Percentiles rank a stretch among this genome's conserved stretches.
Evolutionary conservation across 2,113 vertebrate species (phyloP).

Genomic region (Cinclus mexicanus): DNA sequence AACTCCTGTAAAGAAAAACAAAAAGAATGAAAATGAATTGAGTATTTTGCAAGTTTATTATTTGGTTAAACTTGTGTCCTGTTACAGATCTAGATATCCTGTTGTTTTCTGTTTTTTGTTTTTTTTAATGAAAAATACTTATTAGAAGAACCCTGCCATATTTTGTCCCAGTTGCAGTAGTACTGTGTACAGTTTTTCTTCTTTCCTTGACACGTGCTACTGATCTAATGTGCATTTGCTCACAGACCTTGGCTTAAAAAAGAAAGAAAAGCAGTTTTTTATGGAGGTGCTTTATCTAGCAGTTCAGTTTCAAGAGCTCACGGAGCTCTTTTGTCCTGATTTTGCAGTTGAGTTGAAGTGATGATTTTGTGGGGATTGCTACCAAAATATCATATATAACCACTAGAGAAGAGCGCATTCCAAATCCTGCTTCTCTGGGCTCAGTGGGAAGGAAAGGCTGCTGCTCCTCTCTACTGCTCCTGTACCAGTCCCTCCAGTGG

Average conservation of each 20-base stretch:
- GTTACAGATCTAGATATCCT: not conserved
- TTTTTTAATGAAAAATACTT: not conserved
- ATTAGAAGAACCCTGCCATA: not conserved
- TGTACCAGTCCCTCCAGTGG: fast-evolving
- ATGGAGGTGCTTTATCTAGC: not conserved
- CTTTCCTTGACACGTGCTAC: not conserved
- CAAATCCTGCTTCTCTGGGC: not conserved
- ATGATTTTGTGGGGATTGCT: not conserved
- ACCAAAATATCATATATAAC: not conserved
- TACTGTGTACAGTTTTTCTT: not conserved
- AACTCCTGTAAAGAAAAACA: not conserved
- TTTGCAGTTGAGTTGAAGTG: not conserved
- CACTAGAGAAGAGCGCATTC: not conserved
- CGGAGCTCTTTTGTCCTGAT: not conserved
- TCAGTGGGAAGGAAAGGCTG: not conserved
- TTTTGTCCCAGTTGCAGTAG: not conserved
- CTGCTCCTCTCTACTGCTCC: not conserved
- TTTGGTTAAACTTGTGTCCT: not conserved
- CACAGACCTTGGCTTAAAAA: not conserved
- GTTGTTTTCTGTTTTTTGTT: not conserved
- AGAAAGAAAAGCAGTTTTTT: not conserved
- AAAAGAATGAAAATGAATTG: not conserved
- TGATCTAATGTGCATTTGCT: not conserved
- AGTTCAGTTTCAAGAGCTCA: not conserved
- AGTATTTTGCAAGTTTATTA: not conserved